phyloP scores from a whole-genome alignment of 2,113 vertebrate species.

The Gobius niger region DNA sequence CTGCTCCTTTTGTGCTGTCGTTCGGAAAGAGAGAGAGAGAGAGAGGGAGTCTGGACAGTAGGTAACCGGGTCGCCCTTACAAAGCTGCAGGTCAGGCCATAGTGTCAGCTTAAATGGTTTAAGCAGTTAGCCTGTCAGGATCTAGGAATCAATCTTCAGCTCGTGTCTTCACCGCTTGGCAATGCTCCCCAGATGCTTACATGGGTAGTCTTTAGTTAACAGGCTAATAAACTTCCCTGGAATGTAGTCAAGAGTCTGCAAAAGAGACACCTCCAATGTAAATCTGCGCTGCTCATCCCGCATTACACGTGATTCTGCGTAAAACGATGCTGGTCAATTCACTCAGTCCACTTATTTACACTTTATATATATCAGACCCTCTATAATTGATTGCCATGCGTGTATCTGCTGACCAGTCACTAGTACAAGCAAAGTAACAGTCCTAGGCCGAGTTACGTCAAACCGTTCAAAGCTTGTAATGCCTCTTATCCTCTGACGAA shows the following conservation, averaged over 20 bases:
- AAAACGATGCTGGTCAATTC: background rate
- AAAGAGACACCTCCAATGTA: constrained; percentile 33
- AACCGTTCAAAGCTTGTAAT: constrained; percentile 81
- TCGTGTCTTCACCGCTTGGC: constrained; percentile 9
- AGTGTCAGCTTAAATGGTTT: constrained; percentile 69
- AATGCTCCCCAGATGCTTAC: constrained; percentile 1
- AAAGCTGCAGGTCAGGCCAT: constrained; percentile 60
- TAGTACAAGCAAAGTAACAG: constrained; percentile 61
- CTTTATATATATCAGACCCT: too few species aligned
- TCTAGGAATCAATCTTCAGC: constrained; percentile 51
- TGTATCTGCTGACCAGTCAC: constrained; percentile 39
- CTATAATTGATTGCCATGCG: too few species aligned
- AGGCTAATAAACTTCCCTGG: constrained; percentile 40
- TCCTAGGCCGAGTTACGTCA: constrained; percentile 72
- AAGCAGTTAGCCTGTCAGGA: constrained; percentile 51
- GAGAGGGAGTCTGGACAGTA: constrained; percentile 5
- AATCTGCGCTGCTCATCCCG: background rate
- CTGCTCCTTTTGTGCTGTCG: constrained; percentile 4
- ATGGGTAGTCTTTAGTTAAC: constrained; percentile 26
- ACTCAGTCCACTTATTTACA: too few species aligned
- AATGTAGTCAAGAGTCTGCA: constrained; percentile 27
- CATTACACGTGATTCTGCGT: background rate
- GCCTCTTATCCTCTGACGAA: constrained; percentile 80
- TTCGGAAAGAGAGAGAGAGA: constrained; percentile 10
- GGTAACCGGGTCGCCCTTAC: constrained; percentile 56